phyloP scores from a whole-genome alignment of 1,140 invertebrate species.

The Cydia amplana region DNA sequence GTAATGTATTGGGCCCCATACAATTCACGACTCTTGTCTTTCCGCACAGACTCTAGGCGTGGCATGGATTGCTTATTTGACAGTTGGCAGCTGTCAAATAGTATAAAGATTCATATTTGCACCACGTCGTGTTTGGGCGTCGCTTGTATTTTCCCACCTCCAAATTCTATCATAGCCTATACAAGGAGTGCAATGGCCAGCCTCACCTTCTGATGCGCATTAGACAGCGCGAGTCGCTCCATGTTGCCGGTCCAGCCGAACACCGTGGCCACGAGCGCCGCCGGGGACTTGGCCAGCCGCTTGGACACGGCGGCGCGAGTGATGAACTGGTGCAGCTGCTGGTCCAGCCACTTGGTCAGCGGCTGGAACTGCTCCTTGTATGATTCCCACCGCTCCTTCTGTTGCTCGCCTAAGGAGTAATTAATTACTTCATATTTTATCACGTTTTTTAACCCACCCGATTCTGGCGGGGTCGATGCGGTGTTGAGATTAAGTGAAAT shows the following conservation, averaged over 20 bases:
- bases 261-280: constrained; percentile 97
- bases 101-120: no score
- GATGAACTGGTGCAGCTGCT: constrained; percentile 92
- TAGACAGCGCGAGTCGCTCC: constrained; percentile 97
- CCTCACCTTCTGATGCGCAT: constrained; percentile 94
- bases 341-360: constrained; percentile 94
- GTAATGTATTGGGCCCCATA: no score
- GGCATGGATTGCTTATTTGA: no score
- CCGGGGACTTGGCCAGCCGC: constrained; percentile 94
- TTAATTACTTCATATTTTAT: neutral
- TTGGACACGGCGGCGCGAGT: constrained; percentile 93
- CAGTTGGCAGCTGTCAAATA: no score
- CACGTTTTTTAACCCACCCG: no score
- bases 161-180: no score
- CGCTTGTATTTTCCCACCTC: no score
- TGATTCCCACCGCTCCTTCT: constrained; percentile 91
- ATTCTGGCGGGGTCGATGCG: no score
- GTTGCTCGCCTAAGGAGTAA: constrained; percentile 82
- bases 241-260: constrained; percentile 99
- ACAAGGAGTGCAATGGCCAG: neutral
- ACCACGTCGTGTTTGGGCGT: neutral
- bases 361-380: constrained; percentile 93
- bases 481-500: no score
- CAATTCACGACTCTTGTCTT: no score
- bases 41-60: no score